Evolutionary conservation across 2,888 invertebrate genomes (phyloP).

Genomic region (Flexamia atlantica): DNA sequence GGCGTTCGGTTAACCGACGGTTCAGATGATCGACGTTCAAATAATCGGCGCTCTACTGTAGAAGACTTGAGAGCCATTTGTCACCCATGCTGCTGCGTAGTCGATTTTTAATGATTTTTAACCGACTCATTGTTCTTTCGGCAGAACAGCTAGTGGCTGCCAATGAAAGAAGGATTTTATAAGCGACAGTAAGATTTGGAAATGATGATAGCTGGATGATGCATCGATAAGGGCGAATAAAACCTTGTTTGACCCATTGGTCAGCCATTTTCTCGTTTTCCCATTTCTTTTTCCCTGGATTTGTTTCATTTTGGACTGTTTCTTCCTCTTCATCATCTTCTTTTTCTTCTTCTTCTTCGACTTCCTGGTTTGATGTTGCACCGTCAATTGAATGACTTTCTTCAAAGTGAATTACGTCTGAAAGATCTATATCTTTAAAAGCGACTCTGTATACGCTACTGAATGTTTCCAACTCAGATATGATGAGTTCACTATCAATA

Average conservation of each 20-base stretch:
- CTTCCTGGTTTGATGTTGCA: neutral
- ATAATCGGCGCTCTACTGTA: no score
- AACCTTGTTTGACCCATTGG: slow-evolving; percentile 35
- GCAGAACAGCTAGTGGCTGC: slow-evolving; percentile 50
- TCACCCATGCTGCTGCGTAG: slow-evolving; percentile 56
- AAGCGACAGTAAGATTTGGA: neutral
- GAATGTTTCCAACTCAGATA: neutral
- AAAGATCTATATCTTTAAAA: slow-evolving; percentile 16
- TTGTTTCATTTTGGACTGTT: neutral
- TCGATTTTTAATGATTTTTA: slow-evolving; percentile 56
- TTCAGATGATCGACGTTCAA: no score
- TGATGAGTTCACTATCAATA: neutral
- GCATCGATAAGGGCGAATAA: slow-evolving; percentile 23
- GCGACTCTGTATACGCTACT: neutral
- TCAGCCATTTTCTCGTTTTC: no score
- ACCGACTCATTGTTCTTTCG: slow-evolving; percentile 52
- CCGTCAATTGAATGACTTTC: neutral
- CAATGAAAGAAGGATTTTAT: slow-evolving; percentile 39
- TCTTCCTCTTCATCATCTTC: neutral
- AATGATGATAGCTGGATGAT: slow-evolving; percentile 3
- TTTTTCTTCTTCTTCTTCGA: neutral
- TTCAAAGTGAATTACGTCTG: neutral
- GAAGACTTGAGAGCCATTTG: slow-evolving; percentile 47
- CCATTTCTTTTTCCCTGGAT: neutral
- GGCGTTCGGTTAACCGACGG: no score